Evolutionary conservation across 2,113 vertebrate genomes (phyloP), one percentile per base, ranked within the genome.

Genomic region (Antechinus flavipes): DNA sequence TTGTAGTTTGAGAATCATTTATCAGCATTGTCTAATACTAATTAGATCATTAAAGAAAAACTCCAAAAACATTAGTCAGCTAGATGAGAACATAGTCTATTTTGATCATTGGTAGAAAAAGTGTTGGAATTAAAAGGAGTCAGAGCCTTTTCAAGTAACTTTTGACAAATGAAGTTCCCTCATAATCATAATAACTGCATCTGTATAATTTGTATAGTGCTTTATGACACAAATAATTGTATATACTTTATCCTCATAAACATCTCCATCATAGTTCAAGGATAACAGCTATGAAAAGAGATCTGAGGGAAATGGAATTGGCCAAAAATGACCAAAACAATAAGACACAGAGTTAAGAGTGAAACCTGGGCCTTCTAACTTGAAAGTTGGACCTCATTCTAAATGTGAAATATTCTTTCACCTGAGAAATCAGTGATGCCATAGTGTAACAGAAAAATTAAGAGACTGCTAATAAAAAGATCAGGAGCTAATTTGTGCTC

Each of bases 51-150:
- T 93, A 42, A 96, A 90, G 50, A n/a, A 5, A 42, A 42, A 26
- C 47, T 19, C 42, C 42, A 93, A 93, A n/a, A 23, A 58, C 7
- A 91, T 93, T 91, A 95, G 2, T 9, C 27, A 54, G 1, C 76
- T 46, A 84, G 35, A 42, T 84, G 6, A 6, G n/a, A 84, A 92
- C 46, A 3, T 0, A 54, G 2, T 1, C n/a, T 91, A 8, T 52
- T 96, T 90, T 91, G 10, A 56, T 91, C n/a, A 91, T 52, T 90
- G n/a, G 47, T 91, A 23, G 52, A 53, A 84, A 58, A 58, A 92
- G 61, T 2, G 1, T 11, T 27, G 1, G 56, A 24, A 3, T 30
- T 90, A 49, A 55, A 94, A 54, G 25, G 90, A 26, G 49, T 3
- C 76, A 91, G 4, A 12, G 26, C 5, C 12, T 54, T 91, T 2